A percentile compares a stretch with the other conserved stretches of the same genome.
These are phyloP conservation scores for Molanna angustata DNA, from an alignment of 2,888 invertebrate species.

Conservation along the genomic window DNA sequence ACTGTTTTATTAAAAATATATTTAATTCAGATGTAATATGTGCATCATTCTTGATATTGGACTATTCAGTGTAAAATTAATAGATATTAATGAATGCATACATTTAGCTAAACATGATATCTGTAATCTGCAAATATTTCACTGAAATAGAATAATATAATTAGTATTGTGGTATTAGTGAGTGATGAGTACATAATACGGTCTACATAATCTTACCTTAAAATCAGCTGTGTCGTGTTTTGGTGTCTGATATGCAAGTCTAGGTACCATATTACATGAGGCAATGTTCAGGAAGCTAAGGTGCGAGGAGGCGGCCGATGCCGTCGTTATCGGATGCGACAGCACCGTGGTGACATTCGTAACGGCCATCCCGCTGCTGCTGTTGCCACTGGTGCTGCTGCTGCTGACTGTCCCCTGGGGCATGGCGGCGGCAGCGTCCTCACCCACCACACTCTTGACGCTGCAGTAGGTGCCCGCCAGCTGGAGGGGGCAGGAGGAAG, in stretches of 20 bases:
- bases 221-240: conserved; percentile 17
- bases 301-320: conserved; percentile 9
- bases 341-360: conserved; percentile 9
- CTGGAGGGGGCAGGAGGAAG: conserved; percentile 47
- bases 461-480: conserved; percentile 43
- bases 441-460: conserved; percentile 42
- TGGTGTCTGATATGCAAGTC: conserved; percentile 1
- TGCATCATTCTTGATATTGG: too few species aligned
- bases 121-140: too few species aligned
- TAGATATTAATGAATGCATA: too few species aligned
- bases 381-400: conserved; percentile 1
- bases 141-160: too few species aligned
- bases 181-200: too few species aligned
- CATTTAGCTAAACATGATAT: too few species aligned
- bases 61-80: too few species aligned
- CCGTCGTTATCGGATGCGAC: conserved; percentile 13
- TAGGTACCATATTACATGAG: conserved; percentile 3
- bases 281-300: conserved; percentile 12
- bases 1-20: too few species aligned
- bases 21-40: too few species aligned
- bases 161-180: too few species aligned
- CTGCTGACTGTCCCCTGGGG: background rate
- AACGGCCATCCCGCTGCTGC: conserved; percentile 2
- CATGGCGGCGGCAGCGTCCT: conserved; percentile 23
- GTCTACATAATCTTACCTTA: too few species aligned